Evolutionary conservation across 2,797 vertebrate species (phyloP), one percentile per base, ranked within the genome.

Genomic region (Lateolabrax maculatus): DNA sequence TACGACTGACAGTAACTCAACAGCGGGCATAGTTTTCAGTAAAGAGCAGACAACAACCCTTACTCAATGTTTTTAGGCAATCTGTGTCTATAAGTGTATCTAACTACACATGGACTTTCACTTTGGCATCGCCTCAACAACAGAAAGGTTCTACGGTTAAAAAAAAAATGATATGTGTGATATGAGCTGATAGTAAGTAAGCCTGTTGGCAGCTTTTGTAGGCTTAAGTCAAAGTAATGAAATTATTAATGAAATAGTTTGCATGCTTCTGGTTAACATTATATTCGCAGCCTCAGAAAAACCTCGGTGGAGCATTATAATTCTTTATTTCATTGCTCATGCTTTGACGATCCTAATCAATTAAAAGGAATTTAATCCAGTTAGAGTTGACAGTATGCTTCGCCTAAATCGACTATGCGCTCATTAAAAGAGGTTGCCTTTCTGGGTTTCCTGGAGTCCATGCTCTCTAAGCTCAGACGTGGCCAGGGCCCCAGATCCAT

Each of bases 341-440:
- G 68, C 82, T 75, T 70, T 61, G 71, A 81, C 71, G 67, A 76
- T 86, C 68, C 62, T 51, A 79, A 92, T 92, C 83, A 90, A 91
- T 88, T 85, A 90, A 88, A 89, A 89, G 76, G 71, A 78, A 84
- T 75, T 71, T 82, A 88, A 92, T 89, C 53, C 25, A 80, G 81
- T 92, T 92, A 88, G 13, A 19, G 56, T 16, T 75, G 79, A 78
- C 83, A 52, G 72, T 29, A 34, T 34, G 70, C 75, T 77, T 70
- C 25, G 49, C 58, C 66, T 72, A 64, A 84, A 89, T 87, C 74
- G 70, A 82, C 60, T 58, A 51, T 25, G 65, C 61, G 78, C 55
- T 90, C 80, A 79, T 87, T 81, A 75, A 77, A 75, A 51, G 76
- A 19, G 7, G 49, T 51, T 70, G 73, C 58, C 66, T 75, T 53